Percentiles rank a stretch among this genome's conserved stretches.
Conservation (phyloP, 2,797 vertebrate species). For the Coendou prehensilis region DNA sequence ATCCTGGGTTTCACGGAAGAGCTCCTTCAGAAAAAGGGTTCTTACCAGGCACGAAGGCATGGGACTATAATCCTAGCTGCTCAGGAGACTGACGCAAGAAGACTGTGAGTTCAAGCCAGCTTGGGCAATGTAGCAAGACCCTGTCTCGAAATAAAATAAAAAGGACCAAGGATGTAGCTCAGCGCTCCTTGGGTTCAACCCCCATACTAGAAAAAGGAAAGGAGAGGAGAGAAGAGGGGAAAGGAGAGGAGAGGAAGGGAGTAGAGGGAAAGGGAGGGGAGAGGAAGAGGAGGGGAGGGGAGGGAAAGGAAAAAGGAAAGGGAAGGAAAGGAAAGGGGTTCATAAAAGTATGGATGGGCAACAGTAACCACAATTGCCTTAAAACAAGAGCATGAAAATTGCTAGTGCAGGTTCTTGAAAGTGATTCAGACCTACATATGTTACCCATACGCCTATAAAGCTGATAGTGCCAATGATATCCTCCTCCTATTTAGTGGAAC, state of each 20-base stretch:
- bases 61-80: neutral
- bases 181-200: neutral
- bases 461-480: rapidly evolving
- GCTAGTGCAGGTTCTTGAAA: neutral
- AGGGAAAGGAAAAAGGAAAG: no score
- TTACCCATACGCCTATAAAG: neutral
- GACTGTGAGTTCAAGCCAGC: neutral
- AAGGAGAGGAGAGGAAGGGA: no score
- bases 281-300: no score
- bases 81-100: neutral
- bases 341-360: neutral
- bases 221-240: neutral
- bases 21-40: neutral
- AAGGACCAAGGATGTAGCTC: no score
- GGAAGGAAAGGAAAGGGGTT: neutral
- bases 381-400: neutral
- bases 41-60: neutral
- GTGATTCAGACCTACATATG: neutral
- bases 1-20: neutral
- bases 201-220: neutral
- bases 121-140: neutral
- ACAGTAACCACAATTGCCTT: neutral
- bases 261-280: no score
- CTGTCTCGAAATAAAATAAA: no score
- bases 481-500: neutral